phyloP scores from a whole-genome alignment of 2,113 vertebrate species.

The crab-eating macaque (Macaca fascicularis) region DNA sequence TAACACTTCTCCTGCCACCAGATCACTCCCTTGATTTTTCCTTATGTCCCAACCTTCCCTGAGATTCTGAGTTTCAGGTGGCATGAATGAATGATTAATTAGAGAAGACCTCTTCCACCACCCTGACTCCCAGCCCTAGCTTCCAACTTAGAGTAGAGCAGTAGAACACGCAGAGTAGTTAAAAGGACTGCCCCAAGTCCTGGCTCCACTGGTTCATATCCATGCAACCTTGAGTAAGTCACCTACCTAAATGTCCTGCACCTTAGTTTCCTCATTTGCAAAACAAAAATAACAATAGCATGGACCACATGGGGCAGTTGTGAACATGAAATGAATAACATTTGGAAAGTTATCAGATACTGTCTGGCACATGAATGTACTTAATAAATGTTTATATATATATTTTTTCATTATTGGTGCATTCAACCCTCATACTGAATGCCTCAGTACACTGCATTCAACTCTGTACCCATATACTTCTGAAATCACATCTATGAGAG shows the following conservation, averaged over 20 bases:
- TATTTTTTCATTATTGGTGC: too few relatives aligned
- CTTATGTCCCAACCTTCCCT: too few relatives aligned
- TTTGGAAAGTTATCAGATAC: not conserved
- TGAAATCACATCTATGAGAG: not conserved
- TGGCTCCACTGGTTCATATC: too few relatives aligned
- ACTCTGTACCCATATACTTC: not conserved
- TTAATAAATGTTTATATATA: not conserved
- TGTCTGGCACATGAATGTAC: too few relatives aligned
- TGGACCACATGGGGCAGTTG: not conserved
- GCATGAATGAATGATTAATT: not conserved
- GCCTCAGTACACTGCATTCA: too few relatives aligned
- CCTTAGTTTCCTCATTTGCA: not conserved
- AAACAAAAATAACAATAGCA: not conserved
- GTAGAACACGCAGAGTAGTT: not conserved
- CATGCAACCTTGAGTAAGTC: not conserved
- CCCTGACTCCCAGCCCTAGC: not conserved
- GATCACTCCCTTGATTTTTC: not conserved
- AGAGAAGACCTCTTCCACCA: not conserved
- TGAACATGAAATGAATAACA: not conserved
- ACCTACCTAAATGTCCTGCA: not conserved
- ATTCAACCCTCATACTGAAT: not conserved
- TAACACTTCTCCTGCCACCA: not conserved
- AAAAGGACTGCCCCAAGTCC: too few relatives aligned
- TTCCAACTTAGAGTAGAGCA: not conserved
- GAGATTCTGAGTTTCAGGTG: not conserved